Base-by-base conservation (phyloP, 1,140 invertebrate genomes). In the Diachasma alloeum region DNA sequence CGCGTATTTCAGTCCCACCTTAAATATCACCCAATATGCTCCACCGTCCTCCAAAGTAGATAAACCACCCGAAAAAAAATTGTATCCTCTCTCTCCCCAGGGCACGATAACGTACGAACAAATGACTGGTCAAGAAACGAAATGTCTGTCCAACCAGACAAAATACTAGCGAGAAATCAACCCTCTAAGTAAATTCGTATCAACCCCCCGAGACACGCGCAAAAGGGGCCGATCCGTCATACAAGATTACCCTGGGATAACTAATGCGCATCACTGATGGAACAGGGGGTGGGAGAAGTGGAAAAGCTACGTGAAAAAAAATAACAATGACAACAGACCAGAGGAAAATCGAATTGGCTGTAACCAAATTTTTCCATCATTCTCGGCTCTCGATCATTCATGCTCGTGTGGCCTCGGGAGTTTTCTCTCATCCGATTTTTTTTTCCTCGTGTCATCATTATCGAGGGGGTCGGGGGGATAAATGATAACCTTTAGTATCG, bases 161-260 rank as follows among this genome's bases (percentile, higher is more conserved):
- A 86, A 81, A 68, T 68, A 68, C n/a, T 37, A 39, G 36, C 66
- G 83, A 80, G 80, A 86, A 84, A 85, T 85, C 83, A 81, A 79
- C 82, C 84, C 83, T 85, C 85, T 87, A 87, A 87, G 86, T 87
- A 87, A 87, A 87, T 87, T 87, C 83, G 85, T 84, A 85, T 85
- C 84, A 84, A 87, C 79, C 84, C 84, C 82, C 72, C 67, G 81
- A 81, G 83, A 83, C 80, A 70, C 71, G 75, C 24, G 75, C 68
- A 70, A 72, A 63, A 70, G 72, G 74, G 76, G 72, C 68, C 76
- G 81, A 87, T 87, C 85, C 81, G 82, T 87, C 83, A 87, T 85
- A 81, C 75, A 78, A 86, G 84, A 87, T 87, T 87, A 84, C 79
- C 83, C 75, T 70, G 83, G 48, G 63, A 82, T 87, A 85, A 86